A percentile compares a stretch with the other conserved stretches of the same genome.
Conservation (phyloP, 2,797 vertebrate species). For the Amphiprion clarkii region DNA sequence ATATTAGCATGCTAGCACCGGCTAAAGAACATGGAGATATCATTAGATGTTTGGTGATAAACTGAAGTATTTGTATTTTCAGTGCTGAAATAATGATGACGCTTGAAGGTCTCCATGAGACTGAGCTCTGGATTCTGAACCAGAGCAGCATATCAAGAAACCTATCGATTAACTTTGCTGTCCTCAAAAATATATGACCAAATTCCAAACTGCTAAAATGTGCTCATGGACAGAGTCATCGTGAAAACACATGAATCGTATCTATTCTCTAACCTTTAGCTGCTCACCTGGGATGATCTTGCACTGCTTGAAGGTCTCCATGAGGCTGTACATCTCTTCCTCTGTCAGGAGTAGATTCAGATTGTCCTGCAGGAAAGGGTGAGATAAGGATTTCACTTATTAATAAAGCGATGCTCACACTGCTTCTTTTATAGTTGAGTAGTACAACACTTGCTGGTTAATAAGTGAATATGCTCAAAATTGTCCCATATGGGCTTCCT, state of each 20-base stretch:
- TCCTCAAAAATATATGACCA: not conserved
- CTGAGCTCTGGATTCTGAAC: too few species aligned
- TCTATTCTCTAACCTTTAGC: not conserved
- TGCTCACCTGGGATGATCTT: conserved; percentile 93
- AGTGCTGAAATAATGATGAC: not conserved
- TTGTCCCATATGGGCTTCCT: conserved; percentile 16
- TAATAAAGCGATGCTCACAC: not conserved
- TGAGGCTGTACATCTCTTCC: conserved; percentile 96
- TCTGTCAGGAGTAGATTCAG: conserved; percentile 96
- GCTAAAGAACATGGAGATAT: not conserved
- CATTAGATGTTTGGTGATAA: not conserved
- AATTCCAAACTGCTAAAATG: not conserved
- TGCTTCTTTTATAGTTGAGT: conserved; percentile 3
- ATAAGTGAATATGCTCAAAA: conserved; percentile 35
- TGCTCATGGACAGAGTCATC: not conserved
- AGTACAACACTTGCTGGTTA: conserved; percentile 6
- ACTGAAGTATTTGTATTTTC: not conserved
- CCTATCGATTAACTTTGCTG: not conserved
- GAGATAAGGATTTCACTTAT: conserved; percentile 5
- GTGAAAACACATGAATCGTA: not conserved
- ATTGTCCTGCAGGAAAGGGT: conserved; percentile 88
- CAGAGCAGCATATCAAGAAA: not conserved
- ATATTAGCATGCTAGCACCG: not conserved
- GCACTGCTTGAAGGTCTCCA: conserved; percentile 92
- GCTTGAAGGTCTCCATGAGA: not conserved